phyloP scores from a whole-genome alignment of 2,888 invertebrate species.

The Phyllotreta cruciferae region DNA sequence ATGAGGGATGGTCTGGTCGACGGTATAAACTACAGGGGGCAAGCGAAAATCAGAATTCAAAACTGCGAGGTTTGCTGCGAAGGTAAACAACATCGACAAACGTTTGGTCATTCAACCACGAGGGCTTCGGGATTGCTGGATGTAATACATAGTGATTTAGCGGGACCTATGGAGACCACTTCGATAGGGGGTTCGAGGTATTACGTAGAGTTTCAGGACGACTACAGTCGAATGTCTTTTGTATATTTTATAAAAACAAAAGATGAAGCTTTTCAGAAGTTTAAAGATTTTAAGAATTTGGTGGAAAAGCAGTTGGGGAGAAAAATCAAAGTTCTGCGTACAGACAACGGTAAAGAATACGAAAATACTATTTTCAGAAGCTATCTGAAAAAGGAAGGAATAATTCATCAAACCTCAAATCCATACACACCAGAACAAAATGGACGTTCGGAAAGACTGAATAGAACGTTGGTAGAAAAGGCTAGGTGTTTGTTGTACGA shows the following conservation, averaged over 20 bases:
- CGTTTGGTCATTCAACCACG: constrained; percentile 12
- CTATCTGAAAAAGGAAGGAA: constrained; percentile 45
- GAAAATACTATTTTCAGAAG: too few species aligned
- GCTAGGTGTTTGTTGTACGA: constrained; percentile 42
- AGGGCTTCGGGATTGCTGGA: constrained; percentile 15
- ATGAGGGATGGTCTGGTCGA: too few species aligned
- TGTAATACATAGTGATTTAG: constrained; percentile 14
- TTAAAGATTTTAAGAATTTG: constrained; percentile 44
- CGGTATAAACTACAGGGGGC: too few species aligned
- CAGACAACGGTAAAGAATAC: constrained; percentile 27
- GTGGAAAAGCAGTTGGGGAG: not conserved
- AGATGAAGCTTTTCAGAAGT: constrained; percentile 30
- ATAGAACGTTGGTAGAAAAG: constrained; percentile 44
- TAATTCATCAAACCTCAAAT: constrained; percentile 46
- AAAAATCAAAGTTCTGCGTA: too few species aligned
- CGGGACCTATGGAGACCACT: constrained; percentile 1
- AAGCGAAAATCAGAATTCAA: constrained; percentile 3
- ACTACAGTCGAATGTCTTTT: constrained; percentile 12
- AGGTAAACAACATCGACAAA: too few species aligned
- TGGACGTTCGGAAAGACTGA: constrained; percentile 43
- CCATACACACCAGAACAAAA: constrained; percentile 48
- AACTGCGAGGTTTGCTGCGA: constrained; percentile 20
- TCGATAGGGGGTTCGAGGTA: constrained; percentile 20
- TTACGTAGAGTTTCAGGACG: constrained; percentile 18
- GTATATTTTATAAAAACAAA: not conserved